Evolutionary conservation across 2,113 vertebrate species (phyloP), one percentile per base, ranked within the genome.

Genomic region (Centropus unirufus): DNA sequence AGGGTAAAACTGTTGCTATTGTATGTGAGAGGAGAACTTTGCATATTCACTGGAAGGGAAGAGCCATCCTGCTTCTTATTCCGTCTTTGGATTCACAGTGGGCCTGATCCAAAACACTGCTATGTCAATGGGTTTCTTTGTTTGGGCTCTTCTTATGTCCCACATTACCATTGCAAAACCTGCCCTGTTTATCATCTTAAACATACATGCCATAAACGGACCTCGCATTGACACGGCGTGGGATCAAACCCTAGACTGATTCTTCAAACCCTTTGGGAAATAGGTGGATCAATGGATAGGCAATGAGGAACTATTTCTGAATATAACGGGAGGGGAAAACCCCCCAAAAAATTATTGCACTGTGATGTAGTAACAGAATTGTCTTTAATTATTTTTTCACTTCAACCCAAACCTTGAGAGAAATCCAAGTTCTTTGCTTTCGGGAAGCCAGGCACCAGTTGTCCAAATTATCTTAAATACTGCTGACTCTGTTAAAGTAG

Each of bases 1-100:
- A 62, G 97, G 87, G 92, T 95, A 92, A 97, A 98, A 97, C 94
- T 92, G 97, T 97, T 98, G 87, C 97, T 96, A 97, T 98, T 98
- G 97, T 98, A 93, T 96, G 96, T 87, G 92, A 88, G 94, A 83
- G 67, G 96, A 90, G 96, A 93, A 93, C 93, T 97, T 96, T 96
- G 97, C 97, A 98, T 98, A 96, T 98, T 97, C 89, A 96, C 97
- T 92, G 97, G 91, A 88, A 52, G 92, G 95, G 94, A 93, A 12
- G 61, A 82, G 96, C 95, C 93, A 40, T 93, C 81, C 96, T 84
- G 47, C 87, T 77, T 75, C 91, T 80, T 47, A 83, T 49, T 87
- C 59, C 0, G 3, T 62, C 88, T 63, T 58, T 88, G 83, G 0
- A 63, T 66, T 83, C 88, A 59, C 78, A 46, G 85, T n/a, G 55